Base-by-base conservation (phyloP, 2,888 invertebrate genomes). In the Drosophila merina region DNA sequence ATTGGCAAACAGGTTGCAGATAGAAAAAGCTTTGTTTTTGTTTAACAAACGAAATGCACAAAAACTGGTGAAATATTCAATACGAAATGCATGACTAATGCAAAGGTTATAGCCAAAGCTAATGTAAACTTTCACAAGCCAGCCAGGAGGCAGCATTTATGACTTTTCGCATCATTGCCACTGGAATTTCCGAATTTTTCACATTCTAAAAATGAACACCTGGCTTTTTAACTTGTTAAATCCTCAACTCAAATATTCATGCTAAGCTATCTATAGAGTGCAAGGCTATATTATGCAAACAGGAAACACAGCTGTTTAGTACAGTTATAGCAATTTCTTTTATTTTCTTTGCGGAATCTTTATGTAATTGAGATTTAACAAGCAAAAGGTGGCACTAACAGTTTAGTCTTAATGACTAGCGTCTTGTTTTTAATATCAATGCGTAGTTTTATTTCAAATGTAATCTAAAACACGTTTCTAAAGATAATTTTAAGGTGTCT, bases 1-100 rank as follows among this genome's bases (percentile, higher is more conserved):
- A 84, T 82, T 84, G 87, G 68, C 72, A 86, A 86, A 82, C 81
- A 86, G 81, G 87, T 82, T 82, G 81, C 47, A 74, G 55, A 30
- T 71, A 48, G 54, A 30, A 40, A 77, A 77, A 86, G 84, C 81
- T 83, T 64, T 64, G 31, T 52, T 68, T 62, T 68, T 62, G 42
- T 40, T 48, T 60, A 82, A 58, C 64, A 63, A 71, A 48, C 50
- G 47, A 69, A 77, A 70, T 68, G 49, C 50, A 31, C 31, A 31
- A 55, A 55, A 33, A 51, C n/a, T 47, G 28, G 38, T 25, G 49
- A 59, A 30, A 52, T 67, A 9, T 57, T 60, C 44, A 59, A 3
- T 59, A 36, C 31, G 30, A 51, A 45, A 40, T 45, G 28, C 54
- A 76, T 80, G 81, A 84, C 60, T 82, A 82, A 86, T 51, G 45